Conservation (phyloP, 2,797 vertebrate species). For the Muscicapa comitata region DNA sequence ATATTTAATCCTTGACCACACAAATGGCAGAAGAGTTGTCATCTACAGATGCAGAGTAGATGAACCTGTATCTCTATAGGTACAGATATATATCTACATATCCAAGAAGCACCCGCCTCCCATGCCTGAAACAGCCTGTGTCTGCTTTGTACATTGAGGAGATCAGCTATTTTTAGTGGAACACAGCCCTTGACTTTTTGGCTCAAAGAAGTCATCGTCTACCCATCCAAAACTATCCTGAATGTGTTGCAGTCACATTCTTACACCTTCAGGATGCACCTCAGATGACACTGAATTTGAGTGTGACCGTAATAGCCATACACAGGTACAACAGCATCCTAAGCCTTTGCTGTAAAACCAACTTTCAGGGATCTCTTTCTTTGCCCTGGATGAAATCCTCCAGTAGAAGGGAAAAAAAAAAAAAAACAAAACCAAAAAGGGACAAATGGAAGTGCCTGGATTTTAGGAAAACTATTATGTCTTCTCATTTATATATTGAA, state of each 20-base stretch:
- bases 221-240: not conserved
- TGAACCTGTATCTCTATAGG: not conserved
- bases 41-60: not conserved
- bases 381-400: not conserved
- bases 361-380: not conserved
- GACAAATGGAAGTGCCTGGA: not conserved
- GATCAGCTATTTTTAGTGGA: not conserved
- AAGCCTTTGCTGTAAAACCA: not conserved
- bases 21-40: not conserved
- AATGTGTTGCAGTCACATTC: not conserved
- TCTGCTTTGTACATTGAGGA: not conserved
- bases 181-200: slow-evolving; percentile 33
- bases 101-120: not conserved
- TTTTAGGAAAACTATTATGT: not conserved
- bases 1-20: not conserved
- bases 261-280: not conserved
- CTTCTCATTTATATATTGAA: not conserved
- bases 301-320: not conserved
- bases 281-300: not conserved
- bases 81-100: not conserved
- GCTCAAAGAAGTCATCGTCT: not conserved
- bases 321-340: not conserved
- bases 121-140: not conserved
- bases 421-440: too few species aligned
- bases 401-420: fast-evolving